Evolutionary conservation across 2,888 invertebrate species (phyloP), one percentile per base, ranked within the genome.

Genomic region (Drosophila algonquin): DNA sequence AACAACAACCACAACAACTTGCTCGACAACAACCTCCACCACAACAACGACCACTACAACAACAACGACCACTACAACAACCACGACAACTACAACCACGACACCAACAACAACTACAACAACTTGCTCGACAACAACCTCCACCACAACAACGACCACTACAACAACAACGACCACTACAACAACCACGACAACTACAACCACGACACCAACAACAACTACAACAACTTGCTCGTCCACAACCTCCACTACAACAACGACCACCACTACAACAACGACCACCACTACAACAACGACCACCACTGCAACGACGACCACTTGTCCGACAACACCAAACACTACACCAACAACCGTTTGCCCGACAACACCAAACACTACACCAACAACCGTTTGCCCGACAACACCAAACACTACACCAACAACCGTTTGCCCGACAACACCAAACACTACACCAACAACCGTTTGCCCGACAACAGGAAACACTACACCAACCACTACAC

Each of bases 51-150:
- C 69, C 1, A 53, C 64, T 3, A 50, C 35, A 0, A 40, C 55
- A 0, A 63, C 63, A 10, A 61, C 63, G 9, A 48, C 70, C 0
- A 60, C 63, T 0, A 63, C 63, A n/a, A 61, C 61, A 2, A 60
- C 63, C 7, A 60, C 77, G 0, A 54, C 69, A 0, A 76, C 73
- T 0, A 52, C 76, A 2, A 55, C 64, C 0, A 54, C 71, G 3
- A 55, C 71, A 3, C 58, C 61, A 0, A 72, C 64, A 7, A 64
- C 75, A 7, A 53, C 47, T 1, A 58, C 47, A 10, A 58, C 74
- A 3, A 9, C 51, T 14, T 64, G 54, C 24, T 24, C 24, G 0
- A 59, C 59, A 2, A 65, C 62, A 0, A 71, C 24, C 24, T 24
- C 24, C 5, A 24, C 24, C 5, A 64, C 64, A 0, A 57, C 9